These are phyloP conservation scores for Syngnathus scovelli DNA, from an alignment of 2,113 vertebrate species.

Conservation along the genomic window DNA sequence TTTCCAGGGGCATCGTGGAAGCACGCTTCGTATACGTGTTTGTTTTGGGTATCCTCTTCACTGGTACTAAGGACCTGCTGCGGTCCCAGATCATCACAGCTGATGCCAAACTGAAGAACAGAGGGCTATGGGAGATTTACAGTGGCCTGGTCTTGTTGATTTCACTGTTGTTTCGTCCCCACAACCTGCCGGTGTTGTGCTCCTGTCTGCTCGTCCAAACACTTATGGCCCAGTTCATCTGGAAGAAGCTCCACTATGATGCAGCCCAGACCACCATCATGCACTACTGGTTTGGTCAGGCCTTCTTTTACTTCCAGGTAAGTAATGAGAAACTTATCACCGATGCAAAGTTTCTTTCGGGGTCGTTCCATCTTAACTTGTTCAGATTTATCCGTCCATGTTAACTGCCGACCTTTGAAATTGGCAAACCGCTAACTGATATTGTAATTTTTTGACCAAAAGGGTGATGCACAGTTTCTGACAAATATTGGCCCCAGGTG, in stretches of 20 bases:
- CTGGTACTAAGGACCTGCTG: constrained; percentile 85
- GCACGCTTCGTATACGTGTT: constrained; percentile 93
- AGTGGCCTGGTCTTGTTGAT: constrained; percentile 84
- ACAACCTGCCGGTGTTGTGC: constrained; percentile 87
- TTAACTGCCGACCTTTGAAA: too few species aligned
- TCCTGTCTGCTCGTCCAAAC: constrained; percentile 83
- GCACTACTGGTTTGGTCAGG: constrained; percentile 97
- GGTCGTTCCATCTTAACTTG: too few species aligned
- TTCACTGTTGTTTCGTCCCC: constrained; percentile 82
- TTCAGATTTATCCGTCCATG: too few species aligned
- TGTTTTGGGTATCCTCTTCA: constrained; percentile 90
- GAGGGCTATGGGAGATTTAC: constrained; percentile 87
- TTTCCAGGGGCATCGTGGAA: constrained; percentile 85
- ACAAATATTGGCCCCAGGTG: too few species aligned
- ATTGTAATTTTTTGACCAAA: too few species aligned
- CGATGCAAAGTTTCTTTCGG: too few species aligned
- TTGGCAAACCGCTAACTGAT: too few species aligned
- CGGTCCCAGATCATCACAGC: constrained; percentile 78
- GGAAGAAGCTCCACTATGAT: constrained; percentile 80
- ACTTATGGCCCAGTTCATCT: constrained; percentile 81
- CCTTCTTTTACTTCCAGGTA: constrained; percentile 98
- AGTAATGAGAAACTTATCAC: constrained; percentile 14
- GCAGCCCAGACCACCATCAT: constrained; percentile 85
- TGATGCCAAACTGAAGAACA: constrained; percentile 66
- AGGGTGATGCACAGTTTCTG: too few species aligned